Evolutionary conservation across 2,888 invertebrate species (phyloP), one percentile per base, ranked within the genome.

Genomic region (Drymonia ruficornis): DNA sequence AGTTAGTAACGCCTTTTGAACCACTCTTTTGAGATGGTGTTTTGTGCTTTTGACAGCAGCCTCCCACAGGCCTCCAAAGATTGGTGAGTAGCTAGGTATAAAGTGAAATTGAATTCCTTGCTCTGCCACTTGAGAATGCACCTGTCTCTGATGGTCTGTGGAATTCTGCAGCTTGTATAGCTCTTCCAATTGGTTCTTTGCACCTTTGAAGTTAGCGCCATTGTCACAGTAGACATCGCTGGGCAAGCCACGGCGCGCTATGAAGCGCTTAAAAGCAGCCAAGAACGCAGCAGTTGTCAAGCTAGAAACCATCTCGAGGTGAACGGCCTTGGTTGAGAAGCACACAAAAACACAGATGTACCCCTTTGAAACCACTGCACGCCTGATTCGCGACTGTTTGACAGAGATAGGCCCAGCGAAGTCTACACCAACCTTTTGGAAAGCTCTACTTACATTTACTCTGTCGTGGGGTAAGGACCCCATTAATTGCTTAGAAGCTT

Each of bases 221-320:
- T 55, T 50, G 42, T 55, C 62, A 28, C 56, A 56, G 31, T 50
- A 50, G 13, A 65, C 49, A 0, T 62, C 53, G 3, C 31, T 50
- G 9, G 58, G 59, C 29, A 52, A 16, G 1, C 54, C 54, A 28
- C 60, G 34, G 29, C 56, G 34, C 2, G 52, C 15, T 15, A 61
- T 52, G 13, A 61, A 55, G 15, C 59, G 50, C 51, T 53, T 61
- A n/a, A 64, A 49, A 16, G 50, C 36, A 1, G 56, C 56, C 16
- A 64, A 38, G 38, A 61, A 64, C 1, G 51, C 42, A 2, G 59
- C 56, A 6, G 63, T 58, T 16, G 54, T 56, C 0, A 63, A 44
- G 52, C 58, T 57, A 4, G 52, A 49, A 11, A 52, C 55, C n/a
- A 57, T 11, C 49, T 59, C 59, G 0, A 63, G 7, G 31, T 63